Conservation (phyloP, 2,113 vertebrate genomes). For the Macaca mulatta region DNA sequence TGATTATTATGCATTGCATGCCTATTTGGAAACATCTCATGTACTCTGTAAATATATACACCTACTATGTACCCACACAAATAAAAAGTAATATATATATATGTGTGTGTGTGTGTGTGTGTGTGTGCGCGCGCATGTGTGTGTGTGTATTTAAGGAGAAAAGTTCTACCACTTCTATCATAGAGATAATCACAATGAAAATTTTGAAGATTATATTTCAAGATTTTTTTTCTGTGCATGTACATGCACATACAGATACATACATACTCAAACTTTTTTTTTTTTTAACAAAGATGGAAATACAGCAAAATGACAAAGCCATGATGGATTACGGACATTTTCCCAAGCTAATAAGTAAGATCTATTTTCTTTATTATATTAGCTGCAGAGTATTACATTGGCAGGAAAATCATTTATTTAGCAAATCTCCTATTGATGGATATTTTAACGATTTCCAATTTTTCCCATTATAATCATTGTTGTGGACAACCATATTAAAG, state of each 20-base stretch:
- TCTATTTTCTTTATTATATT: not conserved
- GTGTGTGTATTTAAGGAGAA: no score
- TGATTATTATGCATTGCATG: no score
- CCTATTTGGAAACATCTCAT: no score
- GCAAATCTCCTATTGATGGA: not conserved
- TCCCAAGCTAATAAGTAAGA: not conserved
- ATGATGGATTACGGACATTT: not conserved
- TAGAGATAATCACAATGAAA: not conserved
- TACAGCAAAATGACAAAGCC: not conserved
- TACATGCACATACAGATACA: not conserved
- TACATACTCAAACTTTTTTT: not conserved
- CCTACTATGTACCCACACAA: no score
- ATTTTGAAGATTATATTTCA: not conserved
- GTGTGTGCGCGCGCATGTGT: fast-evolving
- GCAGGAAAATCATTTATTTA: not conserved
- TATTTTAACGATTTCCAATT: not conserved
- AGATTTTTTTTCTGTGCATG: not conserved
- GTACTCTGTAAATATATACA: no score
- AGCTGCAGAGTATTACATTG: not conserved
- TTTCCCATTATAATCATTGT: not conserved
- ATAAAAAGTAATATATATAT: no score
- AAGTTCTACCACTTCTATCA: not conserved
- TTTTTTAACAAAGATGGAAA: not conserved
- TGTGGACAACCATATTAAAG: not conserved
- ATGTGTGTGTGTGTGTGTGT: no score